Evolutionary conservation across 2,888 invertebrate species (phyloP).

Genomic region (Aelia acuminata): DNA sequence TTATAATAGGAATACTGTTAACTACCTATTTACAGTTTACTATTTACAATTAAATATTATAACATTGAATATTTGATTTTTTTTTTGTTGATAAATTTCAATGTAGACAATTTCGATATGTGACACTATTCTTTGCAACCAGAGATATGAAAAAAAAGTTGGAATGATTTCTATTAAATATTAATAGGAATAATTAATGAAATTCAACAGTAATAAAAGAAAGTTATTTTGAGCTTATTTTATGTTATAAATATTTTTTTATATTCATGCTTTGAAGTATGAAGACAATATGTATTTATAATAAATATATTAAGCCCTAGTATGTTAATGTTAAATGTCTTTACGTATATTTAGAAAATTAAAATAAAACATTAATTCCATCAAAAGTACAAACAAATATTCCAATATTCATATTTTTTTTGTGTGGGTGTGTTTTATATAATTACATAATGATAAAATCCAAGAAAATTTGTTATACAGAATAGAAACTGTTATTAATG

Average conservation of each 20-base stretch:
- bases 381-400: constrained; percentile 23
- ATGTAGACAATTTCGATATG: too few species aligned
- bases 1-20: too few species aligned
- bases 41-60: too few species aligned
- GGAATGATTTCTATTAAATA: neutral
- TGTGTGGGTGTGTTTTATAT: too few species aligned
- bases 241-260: constrained; percentile 20
- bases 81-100: too few species aligned
- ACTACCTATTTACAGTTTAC: too few species aligned
- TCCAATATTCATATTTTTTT: constrained; percentile 1
- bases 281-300: constrained; percentile 44
- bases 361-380: neutral
- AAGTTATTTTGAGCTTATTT: constrained; percentile 21
- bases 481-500: constrained; percentile 14
- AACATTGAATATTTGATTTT: too few species aligned
- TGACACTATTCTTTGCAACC: too few species aligned
- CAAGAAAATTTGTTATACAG: neutral
- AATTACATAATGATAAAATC: neutral
- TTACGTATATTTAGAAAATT: neutral
- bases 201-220: neutral
- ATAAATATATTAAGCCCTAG: constrained; percentile 26
- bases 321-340: neutral
- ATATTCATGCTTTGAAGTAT: constrained; percentile 20
- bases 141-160: neutral
- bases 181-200: neutral